A percentile compares a stretch with the other conserved stretches of the same genome.
Evolutionary conservation across 2,797 vertebrate species (phyloP).

Genomic region (Parotocinclus haroldoi): DNA sequence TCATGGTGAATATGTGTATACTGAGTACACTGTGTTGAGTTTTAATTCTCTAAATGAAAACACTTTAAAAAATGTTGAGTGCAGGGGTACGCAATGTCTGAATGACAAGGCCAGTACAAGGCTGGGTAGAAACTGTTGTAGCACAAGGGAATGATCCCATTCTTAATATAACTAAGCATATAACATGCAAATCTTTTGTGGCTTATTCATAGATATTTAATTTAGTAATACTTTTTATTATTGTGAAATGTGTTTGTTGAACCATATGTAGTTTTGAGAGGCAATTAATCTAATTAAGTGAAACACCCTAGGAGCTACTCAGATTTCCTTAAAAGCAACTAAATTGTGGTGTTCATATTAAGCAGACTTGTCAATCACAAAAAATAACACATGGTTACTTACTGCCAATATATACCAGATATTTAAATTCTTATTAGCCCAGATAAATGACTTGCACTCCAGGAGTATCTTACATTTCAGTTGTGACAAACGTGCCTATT

Average conservation of each 20-base stretch:
- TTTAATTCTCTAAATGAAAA: too few relatives aligned
- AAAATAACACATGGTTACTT: slow-evolving; percentile 22
- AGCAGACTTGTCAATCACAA: slow-evolving; percentile 34
- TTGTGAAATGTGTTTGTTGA: background rate
- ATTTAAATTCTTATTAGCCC: slow-evolving; percentile 50
- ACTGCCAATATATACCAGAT: slow-evolving; percentile 43
- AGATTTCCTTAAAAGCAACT: slow-evolving; percentile 23
- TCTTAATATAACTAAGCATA: too few relatives aligned
- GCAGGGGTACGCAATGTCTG: too few relatives aligned
- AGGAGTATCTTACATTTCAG: slow-evolving; percentile 22
- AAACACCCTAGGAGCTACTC: slow-evolving; percentile 9
- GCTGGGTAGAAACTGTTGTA: too few relatives aligned
- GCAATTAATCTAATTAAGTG: slow-evolving; percentile 38
- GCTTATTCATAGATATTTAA: too few relatives aligned
- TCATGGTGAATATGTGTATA: slow-evolving; percentile 82
- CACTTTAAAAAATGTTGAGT: too few relatives aligned
- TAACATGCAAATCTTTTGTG: too few relatives aligned
- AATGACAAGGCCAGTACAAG: too few relatives aligned
- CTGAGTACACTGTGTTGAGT: too few relatives aligned
- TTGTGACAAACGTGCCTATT: slow-evolving; percentile 19
- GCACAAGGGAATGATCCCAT: too few relatives aligned
- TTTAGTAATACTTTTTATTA: too few relatives aligned
- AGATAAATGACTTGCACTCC: slow-evolving; percentile 39
- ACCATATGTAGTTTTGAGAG: slow-evolving; percentile 10
- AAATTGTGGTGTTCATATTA: slow-evolving; percentile 11